phyloP scores from a whole-genome alignment of 2,113 vertebrate species.

The Sminthopsis crassicaudata region DNA sequence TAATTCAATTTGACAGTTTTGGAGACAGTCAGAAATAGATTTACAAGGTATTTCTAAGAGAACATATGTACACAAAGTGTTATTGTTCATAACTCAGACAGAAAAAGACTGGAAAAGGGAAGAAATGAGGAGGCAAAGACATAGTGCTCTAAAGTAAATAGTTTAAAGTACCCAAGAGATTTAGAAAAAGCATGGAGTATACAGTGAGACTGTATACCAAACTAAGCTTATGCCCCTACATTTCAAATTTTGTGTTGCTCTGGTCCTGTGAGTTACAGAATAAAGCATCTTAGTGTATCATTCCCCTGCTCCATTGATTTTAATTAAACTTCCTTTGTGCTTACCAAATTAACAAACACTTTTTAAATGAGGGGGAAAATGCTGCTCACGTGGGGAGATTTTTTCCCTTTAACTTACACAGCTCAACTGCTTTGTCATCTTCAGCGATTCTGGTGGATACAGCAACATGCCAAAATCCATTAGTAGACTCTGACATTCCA shows the following conservation, averaged over 20 bases:
- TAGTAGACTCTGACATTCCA: slow-evolving; percentile 31
- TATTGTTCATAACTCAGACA: slow-evolving; percentile 51
- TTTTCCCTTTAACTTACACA: slow-evolving; percentile 49
- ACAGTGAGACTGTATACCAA: slow-evolving; percentile 67
- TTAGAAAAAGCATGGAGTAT: slow-evolving; percentile 36
- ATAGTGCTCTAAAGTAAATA: slow-evolving; percentile 37
- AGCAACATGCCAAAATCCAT: slow-evolving; percentile 51
- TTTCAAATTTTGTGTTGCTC: slow-evolving; percentile 75
- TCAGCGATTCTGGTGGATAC: slow-evolving; percentile 24
- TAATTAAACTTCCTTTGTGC: slow-evolving; percentile 81
- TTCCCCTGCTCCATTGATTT: slow-evolving; percentile 79
- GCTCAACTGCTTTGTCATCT: slow-evolving; percentile 55
- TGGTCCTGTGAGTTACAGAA: slow-evolving; percentile 62
- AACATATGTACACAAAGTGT: slow-evolving; percentile 10
- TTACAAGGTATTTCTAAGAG: background rate
- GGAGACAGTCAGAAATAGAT: background rate
- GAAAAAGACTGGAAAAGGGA: slow-evolving; percentile 43
- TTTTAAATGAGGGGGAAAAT: slow-evolving; percentile 65
- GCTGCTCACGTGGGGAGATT: slow-evolving; percentile 55
- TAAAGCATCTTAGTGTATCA: slow-evolving; percentile 73
- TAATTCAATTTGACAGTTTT: background rate
- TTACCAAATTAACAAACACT: slow-evolving; percentile 77
- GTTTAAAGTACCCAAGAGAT: slow-evolving; percentile 39
- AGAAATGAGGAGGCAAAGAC: slow-evolving; percentile 21
- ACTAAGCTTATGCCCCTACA: slow-evolving; percentile 65